These are phyloP conservation scores for Dolomedes plantarius DNA, from an alignment of 2,888 invertebrate genomes.

Conservation along the genomic window DNA sequence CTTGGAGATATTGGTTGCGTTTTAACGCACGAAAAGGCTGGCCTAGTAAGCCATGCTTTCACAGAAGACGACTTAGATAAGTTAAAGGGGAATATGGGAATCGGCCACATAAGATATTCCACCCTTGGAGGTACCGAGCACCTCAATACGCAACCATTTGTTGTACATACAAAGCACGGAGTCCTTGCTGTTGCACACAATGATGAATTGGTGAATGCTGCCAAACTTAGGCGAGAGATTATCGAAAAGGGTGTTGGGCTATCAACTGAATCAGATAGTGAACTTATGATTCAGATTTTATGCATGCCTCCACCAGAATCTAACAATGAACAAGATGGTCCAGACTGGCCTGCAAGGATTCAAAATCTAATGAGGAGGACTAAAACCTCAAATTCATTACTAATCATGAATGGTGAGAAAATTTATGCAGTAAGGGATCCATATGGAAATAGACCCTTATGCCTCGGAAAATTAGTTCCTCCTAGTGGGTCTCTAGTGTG, in stretches of 20 bases:
- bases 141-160: constrained; percentile 98
- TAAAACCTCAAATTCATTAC: constrained; percentile 94
- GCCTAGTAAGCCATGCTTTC: constrained; percentile 95
- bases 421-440: constrained; percentile 97
- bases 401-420: constrained; percentile 93
- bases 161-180: constrained; percentile 97
- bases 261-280: constrained; percentile 97
- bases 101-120: constrained; percentile 96
- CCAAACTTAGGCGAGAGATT: constrained; percentile 91
- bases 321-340: constrained; percentile 76
- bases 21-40: constrained; percentile 95
- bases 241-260: constrained; percentile 94
- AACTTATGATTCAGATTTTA: constrained; percentile 96
- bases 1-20: constrained; percentile 85
- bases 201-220: constrained; percentile 96
- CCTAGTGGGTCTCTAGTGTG: constrained; percentile 70
- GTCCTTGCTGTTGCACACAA: constrained; percentile 97
- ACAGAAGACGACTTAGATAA: constrained; percentile 91
- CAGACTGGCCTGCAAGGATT: constrained; percentile 94
- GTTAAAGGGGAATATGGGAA: constrained; percentile 90
- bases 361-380: constrained; percentile 94
- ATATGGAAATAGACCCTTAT: constrained; percentile 96
- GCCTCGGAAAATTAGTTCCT: constrained; percentile 91
- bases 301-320: constrained; percentile 88
- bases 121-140: constrained; percentile 96